Conservation (phyloP, 2,113 vertebrate species). For the Dicrurus megarhynchus region DNA sequence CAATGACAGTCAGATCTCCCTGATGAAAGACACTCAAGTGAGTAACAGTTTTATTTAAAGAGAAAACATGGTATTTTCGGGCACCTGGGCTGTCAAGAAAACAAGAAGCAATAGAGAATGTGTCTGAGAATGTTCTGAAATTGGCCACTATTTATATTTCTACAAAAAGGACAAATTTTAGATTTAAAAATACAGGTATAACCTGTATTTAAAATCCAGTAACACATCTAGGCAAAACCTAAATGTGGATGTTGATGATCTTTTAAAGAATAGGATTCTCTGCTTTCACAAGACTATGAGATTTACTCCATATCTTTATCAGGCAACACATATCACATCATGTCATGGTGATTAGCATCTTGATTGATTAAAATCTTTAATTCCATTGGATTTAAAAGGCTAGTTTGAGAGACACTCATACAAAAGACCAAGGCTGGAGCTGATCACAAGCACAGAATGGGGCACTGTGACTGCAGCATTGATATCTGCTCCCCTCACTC, state of each 20-base stretch:
- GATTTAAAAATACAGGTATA: not conserved
- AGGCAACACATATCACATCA: not conserved
- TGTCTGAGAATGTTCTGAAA: not conserved
- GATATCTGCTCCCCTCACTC: not conserved
- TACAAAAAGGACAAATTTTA: not conserved
- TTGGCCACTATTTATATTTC: not conserved
- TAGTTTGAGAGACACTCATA: not conserved
- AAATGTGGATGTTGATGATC: not conserved
- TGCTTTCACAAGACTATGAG: not conserved
- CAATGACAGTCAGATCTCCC: not conserved
- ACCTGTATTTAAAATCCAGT: not conserved
- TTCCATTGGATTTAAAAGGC: not conserved
- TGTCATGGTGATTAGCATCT: not conserved
- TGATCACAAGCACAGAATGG: not conserved
- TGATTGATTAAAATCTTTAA: slow-evolving; percentile 19
- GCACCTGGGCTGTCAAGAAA: not conserved
- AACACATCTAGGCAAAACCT: not conserved
- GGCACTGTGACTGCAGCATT: not conserved
- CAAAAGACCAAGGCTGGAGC: not conserved
- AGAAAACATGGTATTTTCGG: not conserved
- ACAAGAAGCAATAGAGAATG: not conserved
- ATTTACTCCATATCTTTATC: not conserved
- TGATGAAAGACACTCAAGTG: not conserved
- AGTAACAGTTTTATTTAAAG: not conserved
- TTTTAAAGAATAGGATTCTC: not conserved